Evolutionary conservation across 92 coral and sea anemone genomes (phyloP).

Genomic region (Plumapathes pennacea): DNA sequence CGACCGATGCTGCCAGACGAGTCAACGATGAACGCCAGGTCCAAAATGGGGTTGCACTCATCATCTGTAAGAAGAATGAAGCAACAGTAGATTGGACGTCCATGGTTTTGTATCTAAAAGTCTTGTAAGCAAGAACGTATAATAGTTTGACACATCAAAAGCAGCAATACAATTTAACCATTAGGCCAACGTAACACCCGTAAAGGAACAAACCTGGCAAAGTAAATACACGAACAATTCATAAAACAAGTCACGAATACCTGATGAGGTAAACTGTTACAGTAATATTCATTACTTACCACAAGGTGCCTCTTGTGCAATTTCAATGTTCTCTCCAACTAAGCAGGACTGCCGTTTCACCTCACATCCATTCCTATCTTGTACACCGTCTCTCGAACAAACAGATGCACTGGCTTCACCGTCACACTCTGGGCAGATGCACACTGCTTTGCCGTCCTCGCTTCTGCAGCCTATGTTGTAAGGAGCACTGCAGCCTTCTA

Average conservation of each 20-base stretch:
- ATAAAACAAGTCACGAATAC: too few species aligned
- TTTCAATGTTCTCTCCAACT: neutral
- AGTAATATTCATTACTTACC: constrained; percentile 26
- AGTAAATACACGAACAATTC: too few species aligned
- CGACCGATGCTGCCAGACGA: constrained; percentile 79
- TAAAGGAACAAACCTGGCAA: too few species aligned
- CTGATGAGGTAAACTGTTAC: too few species aligned
- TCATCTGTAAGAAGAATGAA: neutral
- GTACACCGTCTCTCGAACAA: constrained; percentile 17
- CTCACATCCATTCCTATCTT: constrained; percentile 17
- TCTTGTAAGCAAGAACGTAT: too few species aligned
- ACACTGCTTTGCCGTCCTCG: constrained; percentile 6
- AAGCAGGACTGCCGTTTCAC: constrained; percentile 17
- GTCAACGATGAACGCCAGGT: constrained; percentile 65
- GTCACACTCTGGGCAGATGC: constrained; percentile 36
- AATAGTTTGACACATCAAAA: too few species aligned
- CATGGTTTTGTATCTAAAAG: too few species aligned
- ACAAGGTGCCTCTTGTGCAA: constrained; percentile 22
- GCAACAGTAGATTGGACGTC: too few species aligned
- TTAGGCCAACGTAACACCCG: too few species aligned
- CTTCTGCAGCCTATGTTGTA: constrained; percentile 33
- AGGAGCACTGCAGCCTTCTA: constrained; percentile 23
- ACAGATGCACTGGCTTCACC: constrained; percentile 2
- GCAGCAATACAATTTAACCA: too few species aligned
- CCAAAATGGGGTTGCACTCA: constrained; percentile 50